Evolutionary conservation across 1,140 invertebrate genomes (phyloP), one percentile per base, ranked within the genome.

Genomic region (Eurosta solidaginis): DNA sequence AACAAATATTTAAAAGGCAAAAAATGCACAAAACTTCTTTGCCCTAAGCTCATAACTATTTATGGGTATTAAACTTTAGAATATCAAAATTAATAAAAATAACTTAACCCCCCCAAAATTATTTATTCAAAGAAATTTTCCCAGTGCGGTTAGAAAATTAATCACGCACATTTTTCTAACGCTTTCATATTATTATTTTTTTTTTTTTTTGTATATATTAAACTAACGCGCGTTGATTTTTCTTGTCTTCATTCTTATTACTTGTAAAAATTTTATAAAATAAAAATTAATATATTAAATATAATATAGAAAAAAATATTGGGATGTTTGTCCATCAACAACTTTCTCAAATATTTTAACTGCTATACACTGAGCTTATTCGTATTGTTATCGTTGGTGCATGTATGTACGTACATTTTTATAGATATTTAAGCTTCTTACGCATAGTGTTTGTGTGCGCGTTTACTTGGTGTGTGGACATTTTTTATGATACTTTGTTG

Each of bases 261-360:
- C 33, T 68, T 42, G 59, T 68, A 68, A 68, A 68, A 68, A 54
- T 10, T 40, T 40, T 68, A 68, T 36, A 68, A 68, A 68, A 68
- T 68, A 68, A 68, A 68, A 68, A 27, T 68, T 68, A 17, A 29
- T 59, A 17, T 40, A 68, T 68, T 68, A 27, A n/a, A n/a, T 27
- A 68, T 68, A 22, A 22, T 33, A 68, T 33, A 68, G n/a, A 25
- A 25, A 40, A 68, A 59, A 59, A 68, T 40, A 68, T 40, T 68
- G 33, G 59, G 59, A 68, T 68, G 59, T 40, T 40, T 68, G 20
- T 68, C 33, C n/a, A 40, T 42, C 3, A 59, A 59, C 20, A 59
- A 36, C 54, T 59, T 29, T 4, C 54, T n/a, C n/a, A n/a, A n/a
- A 59, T 33, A 10, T 68, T 20, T 40, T 68, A 40, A 40, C 36